Conservation (phyloP, 2,113 vertebrate genomes). For the Dipodomys ordii region DNA sequence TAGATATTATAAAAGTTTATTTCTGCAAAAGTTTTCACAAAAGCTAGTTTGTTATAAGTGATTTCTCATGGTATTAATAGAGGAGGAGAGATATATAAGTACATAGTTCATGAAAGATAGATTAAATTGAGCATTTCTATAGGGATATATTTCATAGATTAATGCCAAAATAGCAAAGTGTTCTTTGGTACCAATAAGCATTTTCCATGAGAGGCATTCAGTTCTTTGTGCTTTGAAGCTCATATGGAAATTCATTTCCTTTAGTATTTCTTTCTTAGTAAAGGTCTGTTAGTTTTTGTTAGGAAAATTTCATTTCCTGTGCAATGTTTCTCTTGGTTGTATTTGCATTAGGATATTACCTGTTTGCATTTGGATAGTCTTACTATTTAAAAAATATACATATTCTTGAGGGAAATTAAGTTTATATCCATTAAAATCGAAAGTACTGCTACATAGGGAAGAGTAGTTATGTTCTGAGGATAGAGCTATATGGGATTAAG, state of each 20-base stretch:
- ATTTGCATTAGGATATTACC: slow-evolving; percentile 59
- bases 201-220: slow-evolving; percentile 27
- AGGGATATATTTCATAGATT: slow-evolving; percentile 10
- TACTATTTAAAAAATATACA: slow-evolving; percentile 38
- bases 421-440: slow-evolving; percentile 39
- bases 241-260: slow-evolving; percentile 33
- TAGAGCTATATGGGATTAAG: slow-evolving; percentile 43
- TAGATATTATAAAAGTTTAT: slow-evolving; percentile 4
- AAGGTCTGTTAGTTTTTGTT: slow-evolving; percentile 50
- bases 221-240: slow-evolving; percentile 36
- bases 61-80: neutral
- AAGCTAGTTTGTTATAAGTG: slow-evolving; percentile 30
- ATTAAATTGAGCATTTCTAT: neutral
- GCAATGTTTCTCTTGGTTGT: slow-evolving; percentile 56
- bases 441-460: slow-evolving; percentile 34
- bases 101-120: neutral
- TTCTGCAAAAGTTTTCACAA: slow-evolving; percentile 21
- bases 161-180: neutral
- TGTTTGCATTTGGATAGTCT: slow-evolving; percentile 55
- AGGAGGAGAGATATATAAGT: neutral
- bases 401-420: slow-evolving; percentile 67
- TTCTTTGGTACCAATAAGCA: neutral
- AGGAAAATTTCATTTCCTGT: slow-evolving; percentile 64
- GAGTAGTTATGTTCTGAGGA: neutral
- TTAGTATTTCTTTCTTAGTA: slow-evolving; percentile 41